Evolutionary conservation across 2,797 vertebrate genomes (phyloP).

Genomic region (Atherinosoma microstoma): DNA sequence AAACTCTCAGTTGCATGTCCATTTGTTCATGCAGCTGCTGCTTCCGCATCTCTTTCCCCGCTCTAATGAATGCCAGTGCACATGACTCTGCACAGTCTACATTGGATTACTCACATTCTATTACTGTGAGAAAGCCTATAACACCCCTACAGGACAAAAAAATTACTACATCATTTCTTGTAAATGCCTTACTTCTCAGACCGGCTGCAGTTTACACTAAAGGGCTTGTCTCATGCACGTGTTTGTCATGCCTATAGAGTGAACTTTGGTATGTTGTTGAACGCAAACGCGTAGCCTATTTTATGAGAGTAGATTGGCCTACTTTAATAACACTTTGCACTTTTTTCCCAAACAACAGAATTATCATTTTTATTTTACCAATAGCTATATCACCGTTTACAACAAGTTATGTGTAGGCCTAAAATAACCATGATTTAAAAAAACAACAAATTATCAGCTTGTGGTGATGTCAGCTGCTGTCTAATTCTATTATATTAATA

Average conservation of each 20-base stretch:
- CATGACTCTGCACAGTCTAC: not conserved
- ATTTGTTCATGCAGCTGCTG: not conserved
- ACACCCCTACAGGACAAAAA: constrained; percentile 24
- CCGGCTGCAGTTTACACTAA: constrained; percentile 48
- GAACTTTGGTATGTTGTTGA: not conserved
- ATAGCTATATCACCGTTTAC: no score
- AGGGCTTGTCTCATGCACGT: constrained; percentile 33
- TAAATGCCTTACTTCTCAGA: constrained; percentile 62
- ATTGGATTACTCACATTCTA: no score
- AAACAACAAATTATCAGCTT: not conserved
- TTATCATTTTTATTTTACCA: no score
- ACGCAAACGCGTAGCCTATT: not conserved
- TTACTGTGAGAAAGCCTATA: not conserved
- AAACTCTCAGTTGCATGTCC: not conserved
- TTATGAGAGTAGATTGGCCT: not conserved
- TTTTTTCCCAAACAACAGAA: not conserved
- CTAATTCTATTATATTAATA: not conserved
- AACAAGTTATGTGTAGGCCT: no score
- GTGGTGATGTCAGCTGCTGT: not conserved
- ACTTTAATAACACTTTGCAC: not conserved
- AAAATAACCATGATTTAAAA: not conserved
- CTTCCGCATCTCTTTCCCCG: not conserved
- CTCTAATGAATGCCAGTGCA: not conserved
- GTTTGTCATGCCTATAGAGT: constrained; percentile 5
- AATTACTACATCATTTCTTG: constrained; percentile 68